phyloP scores from a whole-genome alignment of 2,888 invertebrate genomes.

The Tipula vernalis region DNA sequence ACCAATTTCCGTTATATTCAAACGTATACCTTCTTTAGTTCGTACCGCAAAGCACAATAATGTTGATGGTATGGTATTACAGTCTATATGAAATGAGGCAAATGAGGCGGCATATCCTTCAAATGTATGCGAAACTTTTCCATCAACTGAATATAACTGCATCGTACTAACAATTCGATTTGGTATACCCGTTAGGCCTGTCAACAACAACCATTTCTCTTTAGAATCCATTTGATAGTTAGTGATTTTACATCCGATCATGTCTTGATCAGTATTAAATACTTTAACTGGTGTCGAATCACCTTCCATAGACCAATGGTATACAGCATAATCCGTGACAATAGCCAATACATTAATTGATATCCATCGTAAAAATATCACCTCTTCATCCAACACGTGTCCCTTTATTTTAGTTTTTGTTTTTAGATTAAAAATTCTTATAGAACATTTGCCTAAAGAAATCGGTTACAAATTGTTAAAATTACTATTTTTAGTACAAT shows the following conservation, averaged over 20 bases:
- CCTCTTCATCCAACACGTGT: constrained; percentile 91
- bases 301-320: constrained; percentile 98
- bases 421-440: constrained; percentile 99
- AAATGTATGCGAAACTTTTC: constrained; percentile 97
- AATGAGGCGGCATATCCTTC: constrained; percentile 90
- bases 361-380: constrained; percentile 99
- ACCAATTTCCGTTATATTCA: constrained; percentile 94
- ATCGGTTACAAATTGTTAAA: neutral
- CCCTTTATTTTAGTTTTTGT: constrained; percentile 99
- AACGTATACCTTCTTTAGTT: constrained; percentile 83
- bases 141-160: constrained; percentile 97
- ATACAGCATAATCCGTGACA: constrained; percentile 90
- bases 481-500: too few relatives aligned
- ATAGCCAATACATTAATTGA: constrained; percentile 89
- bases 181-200: constrained; percentile 84
- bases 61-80: constrained; percentile 83
- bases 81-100: constrained; percentile 88
- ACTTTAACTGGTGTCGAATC: constrained; percentile 93
- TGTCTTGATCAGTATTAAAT: constrained; percentile 91
- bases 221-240: constrained; percentile 97
- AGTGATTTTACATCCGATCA: constrained; percentile 96
- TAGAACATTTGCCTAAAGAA: constrained; percentile 77
- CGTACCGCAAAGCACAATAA: constrained; percentile 94
- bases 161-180: constrained; percentile 96
- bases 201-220: constrained; percentile 90